Evolutionary conservation across 2,888 invertebrate genomes (phyloP), one percentile per base, ranked within the genome.

Genomic region (Nemoura dubitans): DNA sequence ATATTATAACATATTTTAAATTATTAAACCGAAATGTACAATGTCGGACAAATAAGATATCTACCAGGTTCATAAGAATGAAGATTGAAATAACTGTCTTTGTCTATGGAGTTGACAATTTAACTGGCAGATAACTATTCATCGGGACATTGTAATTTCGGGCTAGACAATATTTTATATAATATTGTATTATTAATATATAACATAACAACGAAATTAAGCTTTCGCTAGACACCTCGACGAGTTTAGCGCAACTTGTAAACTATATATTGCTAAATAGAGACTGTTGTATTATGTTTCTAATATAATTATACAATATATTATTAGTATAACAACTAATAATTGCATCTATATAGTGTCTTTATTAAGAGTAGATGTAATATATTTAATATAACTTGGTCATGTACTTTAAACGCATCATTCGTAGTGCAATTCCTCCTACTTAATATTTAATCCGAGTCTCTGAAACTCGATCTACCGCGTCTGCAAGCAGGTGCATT

Each of bases 361-460:
- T 83, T n/a, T 43, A 43, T 26, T 83, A 83, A 83, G 83, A 42
- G 84, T 84, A 59, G 59, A 59, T 59, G 21, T 59, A 59, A 21
- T 59, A 7, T 59, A 16, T 59, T 59, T 59, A 59, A 84, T 84
- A 84, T 84, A 84, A 84, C 76, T 84, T 84, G 84, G 84, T 84
- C 84, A 59, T 76, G 84, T 84, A 76, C 76, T 59, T 26, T 76
- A 81, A 59, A 59, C 59, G 81, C n/a, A 30, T 81, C 27, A 28
- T 29, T 81, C 81, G 81, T 29, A 81, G 28, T 81, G 81, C 28
- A 81, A n/a, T 25, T 81, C 28, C 27, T 29, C 10, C 78, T 28
- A 29, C 7, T 21, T 30, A 29, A 81, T 28, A 30, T 81, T n/a
- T 29, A 21, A 29, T n/a, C 16, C 28, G 78, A 29, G 81, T 3